Evolutionary conservation across 2,888 invertebrate species (phyloP), one percentile per base, ranked within the genome.

Genomic region (Patella pellucida): DNA sequence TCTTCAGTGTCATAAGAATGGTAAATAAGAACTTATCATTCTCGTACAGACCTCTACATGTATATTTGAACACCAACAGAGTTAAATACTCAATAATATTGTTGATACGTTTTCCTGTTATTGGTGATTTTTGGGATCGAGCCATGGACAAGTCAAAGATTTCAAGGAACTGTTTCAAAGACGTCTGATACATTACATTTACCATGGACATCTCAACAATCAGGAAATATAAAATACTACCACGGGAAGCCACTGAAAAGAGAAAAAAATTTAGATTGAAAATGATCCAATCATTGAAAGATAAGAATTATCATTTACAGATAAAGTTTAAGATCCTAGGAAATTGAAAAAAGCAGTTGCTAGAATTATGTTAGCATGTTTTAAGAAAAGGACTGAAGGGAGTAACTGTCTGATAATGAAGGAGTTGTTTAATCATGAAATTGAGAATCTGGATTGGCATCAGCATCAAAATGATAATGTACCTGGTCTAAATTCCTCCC

Each of bases 131-230:
- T 11, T 94, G 93, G 0, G 97, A 97, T 73, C 90, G 90, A 62
- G 95, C 95, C 82, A 98, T 98, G 0, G 98, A 97, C 86, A 94
- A 95, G 89, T 98, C 97, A 89, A 98, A 98, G 80, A 98, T 95
- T 15, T 94, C 96, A 68, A 98, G 92, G 92, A 98, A 98, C 90
- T 98, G 98, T 88, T 96, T 96, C 72, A 98, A 92, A 0, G 98
- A 97, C 85, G 97, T 98, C 91, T 98, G 98, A 89, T 98, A 98
- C 98, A 98, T 98, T 12, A 95, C 94, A 89, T 97, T 98, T 0
- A 98, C 97, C 88, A 96, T 95, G 87, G 96, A 96, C 97, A 98
- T 97, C 92, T 98, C 98, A 0, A 98, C 97, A 79, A 98, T 97
- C 67, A 98, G 92, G 90, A 98, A 98, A 89, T 98, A 98, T 1